A percentile compares a stretch with the other conserved stretches of the same genome.
Conservation (phyloP, 2,113 vertebrate genomes). For the Megaceryle maxima region DNA sequence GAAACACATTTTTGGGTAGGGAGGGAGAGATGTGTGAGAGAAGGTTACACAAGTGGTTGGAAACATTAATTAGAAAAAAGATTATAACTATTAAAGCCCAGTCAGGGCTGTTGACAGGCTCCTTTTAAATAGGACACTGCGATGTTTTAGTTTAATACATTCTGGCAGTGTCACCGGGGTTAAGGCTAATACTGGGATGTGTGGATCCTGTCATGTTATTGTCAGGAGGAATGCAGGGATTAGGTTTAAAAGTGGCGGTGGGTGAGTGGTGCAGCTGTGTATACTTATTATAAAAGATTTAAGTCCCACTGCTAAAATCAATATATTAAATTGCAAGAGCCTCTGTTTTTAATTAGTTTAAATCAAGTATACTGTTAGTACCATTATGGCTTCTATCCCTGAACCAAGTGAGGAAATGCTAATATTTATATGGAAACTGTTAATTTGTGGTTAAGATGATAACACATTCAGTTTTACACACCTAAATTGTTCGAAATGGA, state of each 20-base stretch:
- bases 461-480: conserved; percentile 59
- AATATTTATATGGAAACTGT: conserved; percentile 79
- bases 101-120: conserved; percentile 44
- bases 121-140: conserved; percentile 57
- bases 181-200: conserved; percentile 74
- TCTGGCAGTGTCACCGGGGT: conserved; percentile 67
- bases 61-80: conserved; percentile 39
- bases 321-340: conserved; percentile 78
- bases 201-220: conserved; percentile 77
- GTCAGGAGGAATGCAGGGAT: conserved; percentile 76
- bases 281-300: conserved; percentile 75
- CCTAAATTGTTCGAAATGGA: conserved; percentile 28
- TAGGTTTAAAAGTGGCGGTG: conserved; percentile 55
- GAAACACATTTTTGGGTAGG: background rate
- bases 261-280: conserved; percentile 75
- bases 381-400: conserved; percentile 61
- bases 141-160: conserved; percentile 55
- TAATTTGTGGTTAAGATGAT: conserved; percentile 76
- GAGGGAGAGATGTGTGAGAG: background rate
- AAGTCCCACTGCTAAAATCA: conserved; percentile 81
- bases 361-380: conserved; percentile 68
- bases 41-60: conserved; percentile 14
- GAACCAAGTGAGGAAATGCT: conserved; percentile 71
- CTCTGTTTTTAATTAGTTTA: conserved; percentile 81
- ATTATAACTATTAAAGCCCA: conserved; percentile 41